Base-by-base conservation (phyloP, 2,888 invertebrate genomes). In the Calephelis perditalis region DNA sequence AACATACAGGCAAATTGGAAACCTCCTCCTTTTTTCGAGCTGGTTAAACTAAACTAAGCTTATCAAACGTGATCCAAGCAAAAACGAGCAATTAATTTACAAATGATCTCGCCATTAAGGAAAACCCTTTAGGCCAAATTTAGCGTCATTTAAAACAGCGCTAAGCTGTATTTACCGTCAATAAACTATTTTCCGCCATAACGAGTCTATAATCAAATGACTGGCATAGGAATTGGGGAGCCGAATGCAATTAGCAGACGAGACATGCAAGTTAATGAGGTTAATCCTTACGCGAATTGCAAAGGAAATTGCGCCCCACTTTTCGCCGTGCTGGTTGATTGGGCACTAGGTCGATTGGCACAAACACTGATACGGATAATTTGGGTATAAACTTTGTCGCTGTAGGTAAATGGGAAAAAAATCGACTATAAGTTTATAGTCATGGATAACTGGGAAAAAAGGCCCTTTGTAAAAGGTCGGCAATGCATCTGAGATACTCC, bases 281-380 rank as follows among this genome's bases (percentile, higher is more conserved):
- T 84, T 86, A 86, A 85, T 85, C 74, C 79, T 72, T 82, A 83
- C 82, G 72, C 79, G 82, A 81, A 84, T 86, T 82, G 79, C 76
- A 60, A 67, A 81, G 86, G 86, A 86, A 86, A 86, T 86, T 86
- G 84, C 82, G 81, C 73, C 75, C 84, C 76, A 84, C 78, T 85
- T 79, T 77, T 68, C 70, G 73, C 69, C 70, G 75, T 81, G 75
- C 79, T 75, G 78, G 75, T 73, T 82, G 85, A 86, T 86, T 85
- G 81, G 83, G 79, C 83, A 82, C 78, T 80, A 78, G 83, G 84
- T 80, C 79, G 77, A 70, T 75, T 72, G 72, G 71, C 66, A 57
- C 49, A 60, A 47, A 61, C 62, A 63, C 58, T 61, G 59, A 65
- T 67, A 63, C 59, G 11, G 36, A 54, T 54, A 36, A 54, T 54